A percentile compares a stretch with the other conserved stretches of the same genome.
These are phyloP conservation scores for Poeciliopsis occidentalis DNA, from an alignment of 2,113 vertebrate species.

Conservation along the genomic window DNA sequence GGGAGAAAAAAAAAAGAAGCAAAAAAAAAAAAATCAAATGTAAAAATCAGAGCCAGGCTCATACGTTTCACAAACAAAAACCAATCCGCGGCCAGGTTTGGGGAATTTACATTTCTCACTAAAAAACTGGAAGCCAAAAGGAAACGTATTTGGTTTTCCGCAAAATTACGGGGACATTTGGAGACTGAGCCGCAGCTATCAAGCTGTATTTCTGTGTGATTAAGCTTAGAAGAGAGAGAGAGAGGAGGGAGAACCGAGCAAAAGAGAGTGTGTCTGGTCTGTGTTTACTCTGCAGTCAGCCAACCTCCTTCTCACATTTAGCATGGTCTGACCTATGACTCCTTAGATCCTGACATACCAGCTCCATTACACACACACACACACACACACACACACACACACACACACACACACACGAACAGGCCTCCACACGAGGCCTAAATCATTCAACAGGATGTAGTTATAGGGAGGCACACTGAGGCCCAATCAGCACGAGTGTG, in stretches of 20 bases:
- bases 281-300: conserved; percentile 78
- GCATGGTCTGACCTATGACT: conserved; percentile 75
- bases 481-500: conserved; percentile 68
- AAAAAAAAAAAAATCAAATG: conserved; percentile 19
- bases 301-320: conserved; percentile 79
- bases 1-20: background rate
- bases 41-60: conserved; percentile 30
- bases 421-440: conserved; percentile 59
- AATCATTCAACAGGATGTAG: conserved; percentile 81
- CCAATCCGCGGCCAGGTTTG: conserved; percentile 35
- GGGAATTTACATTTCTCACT: conserved; percentile 37
- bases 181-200: conserved; percentile 1
- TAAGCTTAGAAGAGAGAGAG: background rate
- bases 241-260: conserved; percentile 1
- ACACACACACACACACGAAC: conserved; percentile 31
- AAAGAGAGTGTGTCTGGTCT: conserved; percentile 67
- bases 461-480: conserved; percentile 67
- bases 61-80: conserved; percentile 48
- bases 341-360: conserved; percentile 75
- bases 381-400: conserved; percentile 26
- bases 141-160: conserved; percentile 20
- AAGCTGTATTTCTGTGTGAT: conserved; percentile 10
- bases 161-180: conserved; percentile 32
- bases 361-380: conserved; percentile 63
- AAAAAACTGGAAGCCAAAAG: conserved; percentile 30